Evolutionary conservation across 2,113 vertebrate species (phyloP).

Genomic region (Petrocephalus zakoni): DNA sequence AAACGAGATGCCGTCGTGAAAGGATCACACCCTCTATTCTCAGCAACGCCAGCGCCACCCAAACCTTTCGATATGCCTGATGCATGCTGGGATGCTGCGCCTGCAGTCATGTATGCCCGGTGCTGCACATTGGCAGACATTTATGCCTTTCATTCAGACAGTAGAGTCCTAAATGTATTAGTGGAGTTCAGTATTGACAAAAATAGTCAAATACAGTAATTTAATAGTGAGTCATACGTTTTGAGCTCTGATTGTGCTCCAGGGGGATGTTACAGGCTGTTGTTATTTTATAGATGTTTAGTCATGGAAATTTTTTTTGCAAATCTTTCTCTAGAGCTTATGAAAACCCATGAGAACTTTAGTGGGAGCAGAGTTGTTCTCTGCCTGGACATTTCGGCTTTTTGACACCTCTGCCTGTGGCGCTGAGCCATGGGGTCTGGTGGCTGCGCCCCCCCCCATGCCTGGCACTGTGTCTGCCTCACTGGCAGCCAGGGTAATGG

Average conservation of each 20-base stretch:
- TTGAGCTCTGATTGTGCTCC: not conserved
- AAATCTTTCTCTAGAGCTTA: not conserved
- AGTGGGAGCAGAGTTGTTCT: not conserved
- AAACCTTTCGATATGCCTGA: too few relatives aligned
- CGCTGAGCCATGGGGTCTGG: not conserved
- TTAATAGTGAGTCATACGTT: not conserved
- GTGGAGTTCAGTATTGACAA: slow-evolving; percentile 2
- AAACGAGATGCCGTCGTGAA: not conserved
- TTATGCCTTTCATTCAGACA: not conserved
- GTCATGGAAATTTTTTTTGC: not conserved
- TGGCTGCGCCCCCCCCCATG: not conserved
- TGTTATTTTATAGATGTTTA: not conserved
- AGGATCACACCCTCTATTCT: not conserved
- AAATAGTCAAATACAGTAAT: not conserved
- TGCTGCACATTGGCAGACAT: not conserved
- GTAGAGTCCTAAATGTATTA: not conserved
- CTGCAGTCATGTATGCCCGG: not conserved
- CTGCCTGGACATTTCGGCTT: not conserved
- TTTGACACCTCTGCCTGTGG: not conserved
- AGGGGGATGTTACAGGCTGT: not conserved
- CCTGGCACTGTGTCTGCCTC: not conserved
- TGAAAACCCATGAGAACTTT: not conserved
- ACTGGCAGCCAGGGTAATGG: not conserved
- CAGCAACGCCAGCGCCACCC: not conserved
- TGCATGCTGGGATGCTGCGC: too few relatives aligned